A percentile compares a stretch with the other conserved stretches of the same genome.
Conservation (phyloP, 2,888 invertebrate genomes). For the Harpalus rubripes region DNA sequence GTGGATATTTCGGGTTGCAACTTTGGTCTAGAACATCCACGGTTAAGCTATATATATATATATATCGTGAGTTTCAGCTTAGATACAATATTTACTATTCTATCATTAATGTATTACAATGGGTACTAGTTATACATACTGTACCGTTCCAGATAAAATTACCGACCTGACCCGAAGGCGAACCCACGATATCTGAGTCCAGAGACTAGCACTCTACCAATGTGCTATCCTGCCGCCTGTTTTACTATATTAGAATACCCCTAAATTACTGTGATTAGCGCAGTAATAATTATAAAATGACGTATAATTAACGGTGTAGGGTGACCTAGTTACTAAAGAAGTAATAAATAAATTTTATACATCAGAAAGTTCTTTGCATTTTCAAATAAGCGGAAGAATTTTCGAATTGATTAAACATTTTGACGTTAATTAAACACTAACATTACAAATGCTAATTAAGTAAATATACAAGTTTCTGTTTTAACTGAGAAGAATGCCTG, state of each 20-base stretch:
- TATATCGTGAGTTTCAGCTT: no score
- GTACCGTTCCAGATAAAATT: no score
- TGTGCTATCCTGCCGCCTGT: not conserved
- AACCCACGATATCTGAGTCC: no score
- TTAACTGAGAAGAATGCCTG: constrained; percentile 59
- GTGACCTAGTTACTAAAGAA: constrained; percentile 55
- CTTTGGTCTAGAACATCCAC: no score
- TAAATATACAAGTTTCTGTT: constrained; percentile 66
- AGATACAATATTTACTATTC: no score
- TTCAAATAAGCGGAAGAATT: constrained; percentile 58
- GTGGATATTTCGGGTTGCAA: no score
- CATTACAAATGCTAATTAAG: constrained; percentile 67
- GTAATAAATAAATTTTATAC: constrained; percentile 57
- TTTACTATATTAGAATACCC: not conserved
- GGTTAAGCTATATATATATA: no score
- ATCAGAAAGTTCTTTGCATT: constrained; percentile 56
- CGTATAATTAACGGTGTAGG: constrained; percentile 11
- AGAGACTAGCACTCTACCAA: no score
- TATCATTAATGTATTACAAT: no score
- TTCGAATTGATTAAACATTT: constrained; percentile 66
- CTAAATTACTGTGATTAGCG: not conserved
- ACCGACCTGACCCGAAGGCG: no score
- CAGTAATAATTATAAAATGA: constrained; percentile 10
- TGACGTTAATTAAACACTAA: constrained; percentile 63
- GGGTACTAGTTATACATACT: no score